A percentile compares a stretch with the other conserved stretches of the same genome.
Evolutionary conservation across 1,140 invertebrate genomes (phyloP).

Genomic region (Rhyzopertha dominica): DNA sequence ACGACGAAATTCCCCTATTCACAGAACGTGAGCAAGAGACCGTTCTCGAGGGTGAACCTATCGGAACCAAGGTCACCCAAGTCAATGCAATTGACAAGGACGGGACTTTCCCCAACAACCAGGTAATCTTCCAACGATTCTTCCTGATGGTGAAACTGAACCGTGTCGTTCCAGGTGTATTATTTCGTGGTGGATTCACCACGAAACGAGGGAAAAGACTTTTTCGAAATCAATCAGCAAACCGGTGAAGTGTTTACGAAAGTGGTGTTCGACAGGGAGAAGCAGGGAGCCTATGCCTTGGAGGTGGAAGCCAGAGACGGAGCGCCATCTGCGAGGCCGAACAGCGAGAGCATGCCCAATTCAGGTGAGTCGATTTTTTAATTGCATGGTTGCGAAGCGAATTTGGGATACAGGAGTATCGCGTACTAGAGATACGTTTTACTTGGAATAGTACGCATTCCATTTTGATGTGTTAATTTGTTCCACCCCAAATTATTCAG

Average conservation of each 20-base stretch:
- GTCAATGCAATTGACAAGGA: conserved; percentile 96
- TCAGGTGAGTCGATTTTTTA: conserved; percentile 64
- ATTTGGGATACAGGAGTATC: no score
- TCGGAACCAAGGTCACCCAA: conserved; percentile 92
- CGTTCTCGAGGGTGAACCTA: conserved; percentile 87
- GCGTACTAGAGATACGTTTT: no score
- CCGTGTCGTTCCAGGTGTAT: conserved; percentile 59
- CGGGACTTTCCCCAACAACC: conserved; percentile 89
- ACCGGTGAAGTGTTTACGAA: conserved; percentile 93
- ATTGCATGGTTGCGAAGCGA: neutral
- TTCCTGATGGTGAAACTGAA: no score
- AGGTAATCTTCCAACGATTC: no score
- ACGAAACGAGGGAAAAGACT: conserved; percentile 87
- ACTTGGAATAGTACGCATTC: no score
- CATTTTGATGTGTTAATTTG: no score
- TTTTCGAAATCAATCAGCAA: conserved; percentile 90
- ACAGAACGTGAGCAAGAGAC: conserved; percentile 92
- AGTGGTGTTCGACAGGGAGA: conserved; percentile 88
- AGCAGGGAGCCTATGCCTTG: conserved; percentile 89
- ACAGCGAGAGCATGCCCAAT: conserved; percentile 84
- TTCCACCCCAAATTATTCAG: neutral
- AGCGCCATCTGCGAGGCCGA: conserved; percentile 85
- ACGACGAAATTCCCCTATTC: conserved; percentile 94
- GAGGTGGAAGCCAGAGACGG: conserved; percentile 91
- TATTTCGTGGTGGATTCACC: conserved; percentile 87